Evolutionary conservation across 2,888 invertebrate genomes (phyloP).

Genomic region (Eupithecia centaureata): DNA sequence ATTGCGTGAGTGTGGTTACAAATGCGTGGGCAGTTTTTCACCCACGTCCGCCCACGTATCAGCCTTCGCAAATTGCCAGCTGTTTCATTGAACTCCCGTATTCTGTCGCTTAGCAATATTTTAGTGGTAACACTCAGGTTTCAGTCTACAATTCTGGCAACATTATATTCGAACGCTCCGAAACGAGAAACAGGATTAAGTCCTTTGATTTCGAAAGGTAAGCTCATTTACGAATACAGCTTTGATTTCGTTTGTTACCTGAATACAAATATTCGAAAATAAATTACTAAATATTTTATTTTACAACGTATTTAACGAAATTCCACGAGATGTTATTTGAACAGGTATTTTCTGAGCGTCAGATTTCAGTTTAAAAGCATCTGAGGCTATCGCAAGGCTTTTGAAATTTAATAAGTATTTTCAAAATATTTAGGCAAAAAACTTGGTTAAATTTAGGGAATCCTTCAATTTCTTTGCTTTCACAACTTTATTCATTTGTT

Average conservation of each 20-base stretch:
- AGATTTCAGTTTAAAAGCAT: not conserved
- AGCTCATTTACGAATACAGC: conserved; percentile 13
- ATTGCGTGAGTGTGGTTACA: not conserved
- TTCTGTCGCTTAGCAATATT: conserved; percentile 27
- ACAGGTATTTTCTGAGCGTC: not conserved
- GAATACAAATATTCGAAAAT: not conserved
- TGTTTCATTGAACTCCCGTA: conserved; percentile 28
- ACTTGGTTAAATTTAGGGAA: not conserved
- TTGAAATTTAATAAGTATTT: conserved; percentile 1
- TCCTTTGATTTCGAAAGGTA: conserved; percentile 15
- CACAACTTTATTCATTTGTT: not conserved
- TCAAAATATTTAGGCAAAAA: not conserved
- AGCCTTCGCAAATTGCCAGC: conserved; percentile 28
- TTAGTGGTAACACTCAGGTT: conserved; percentile 14
- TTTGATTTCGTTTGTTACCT: conserved; percentile 5
- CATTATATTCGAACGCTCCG: conserved; percentile 8
- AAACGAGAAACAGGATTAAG: conserved; percentile 19
- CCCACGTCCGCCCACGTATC: conserved; percentile 15
- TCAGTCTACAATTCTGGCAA: conserved; percentile 4
- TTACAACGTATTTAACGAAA: not conserved
- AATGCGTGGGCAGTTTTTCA: conserved; percentile 14
- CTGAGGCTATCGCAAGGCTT: not conserved
- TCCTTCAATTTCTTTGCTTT: not conserved
- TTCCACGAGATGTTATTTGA: not conserved
- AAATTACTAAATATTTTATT: not conserved